Conservation (phyloP, 2,888 invertebrate genomes). For the Drosophila niveifrons region DNA sequence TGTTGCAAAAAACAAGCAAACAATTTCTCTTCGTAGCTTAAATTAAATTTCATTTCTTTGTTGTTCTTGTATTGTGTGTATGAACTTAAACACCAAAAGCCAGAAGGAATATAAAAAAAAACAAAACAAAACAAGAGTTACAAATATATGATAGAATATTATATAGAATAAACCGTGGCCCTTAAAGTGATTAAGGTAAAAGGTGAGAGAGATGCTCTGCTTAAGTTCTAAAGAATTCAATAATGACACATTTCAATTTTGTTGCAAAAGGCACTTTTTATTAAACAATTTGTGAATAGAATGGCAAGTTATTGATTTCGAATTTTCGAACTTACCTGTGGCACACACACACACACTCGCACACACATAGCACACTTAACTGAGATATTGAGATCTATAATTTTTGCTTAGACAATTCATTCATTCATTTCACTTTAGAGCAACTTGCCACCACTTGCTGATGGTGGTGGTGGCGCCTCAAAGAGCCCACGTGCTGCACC, state of each 20-base stretch:
- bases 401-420: neutral
- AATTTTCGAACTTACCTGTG: constrained; percentile 56
- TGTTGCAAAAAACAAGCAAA: constrained; percentile 71
- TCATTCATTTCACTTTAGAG: constrained; percentile 4
- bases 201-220: constrained; percentile 20
- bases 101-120: constrained; percentile 45
- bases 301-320: constrained; percentile 28
- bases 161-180: constrained; percentile 57
- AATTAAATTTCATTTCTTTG: constrained; percentile 12
- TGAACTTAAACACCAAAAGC: constrained; percentile 62
- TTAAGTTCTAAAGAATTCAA: constrained; percentile 68
- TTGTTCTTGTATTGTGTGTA: constrained; percentile 32
- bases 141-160: constrained; percentile 17
- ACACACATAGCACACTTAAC: constrained; percentile 12
- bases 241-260: constrained; percentile 78
- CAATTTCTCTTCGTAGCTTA: constrained; percentile 43
- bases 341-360: constrained; percentile 13
- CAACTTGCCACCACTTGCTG: constrained; percentile 44
- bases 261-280: constrained; percentile 71
- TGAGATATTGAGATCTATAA: constrained; percentile 55
- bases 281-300: constrained; percentile 55
- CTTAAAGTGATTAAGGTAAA: constrained; percentile 30
- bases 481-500: constrained; percentile 53
- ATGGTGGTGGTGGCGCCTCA: constrained; percentile 24
- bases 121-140: constrained; percentile 37